These are phyloP conservation scores for Lycaon pictus DNA, from an alignment of 2,113 vertebrate species.

Conservation along the genomic window DNA sequence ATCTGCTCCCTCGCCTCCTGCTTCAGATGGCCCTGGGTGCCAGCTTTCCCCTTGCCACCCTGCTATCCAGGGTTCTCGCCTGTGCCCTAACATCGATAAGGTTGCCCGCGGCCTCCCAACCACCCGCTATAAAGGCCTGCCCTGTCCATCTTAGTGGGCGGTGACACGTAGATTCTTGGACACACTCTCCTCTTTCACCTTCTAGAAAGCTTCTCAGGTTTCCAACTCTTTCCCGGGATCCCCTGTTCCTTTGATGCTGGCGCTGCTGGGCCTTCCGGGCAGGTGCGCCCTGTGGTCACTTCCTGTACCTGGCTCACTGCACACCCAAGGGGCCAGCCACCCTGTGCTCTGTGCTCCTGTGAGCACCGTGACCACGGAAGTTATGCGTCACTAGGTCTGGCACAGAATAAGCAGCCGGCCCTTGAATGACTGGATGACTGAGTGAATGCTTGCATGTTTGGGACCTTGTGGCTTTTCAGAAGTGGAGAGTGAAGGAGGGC, in stretches of 20 bases:
- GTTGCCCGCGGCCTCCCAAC: not conserved
- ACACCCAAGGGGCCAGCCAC: fast-evolving
- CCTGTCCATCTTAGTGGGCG: not conserved
- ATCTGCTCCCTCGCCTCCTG: no score
- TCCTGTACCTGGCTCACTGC: not conserved
- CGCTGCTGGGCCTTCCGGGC: not conserved
- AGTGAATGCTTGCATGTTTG: not conserved
- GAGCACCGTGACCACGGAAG: not conserved
- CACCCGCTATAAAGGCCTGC: no score
- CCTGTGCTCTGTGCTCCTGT: not conserved
- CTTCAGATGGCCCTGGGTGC: not conserved
- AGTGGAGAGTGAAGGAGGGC: not conserved
- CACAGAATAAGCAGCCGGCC: not conserved
- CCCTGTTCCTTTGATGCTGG: not conserved
- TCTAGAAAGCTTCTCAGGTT: not conserved
- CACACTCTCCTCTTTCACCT: not conserved
- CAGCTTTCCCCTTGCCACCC: not conserved
- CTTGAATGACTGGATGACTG: not conserved
- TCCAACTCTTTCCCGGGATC: no score
- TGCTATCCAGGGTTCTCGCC: not conserved
- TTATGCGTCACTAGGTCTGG: fast-evolving
- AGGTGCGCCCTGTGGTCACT: no score
- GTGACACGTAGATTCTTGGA: no score
- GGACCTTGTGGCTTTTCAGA: not conserved
- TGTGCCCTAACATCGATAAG: no score